phyloP scores from a whole-genome alignment of 2,113 vertebrate genomes.

The Siniperca chuatsi region DNA sequence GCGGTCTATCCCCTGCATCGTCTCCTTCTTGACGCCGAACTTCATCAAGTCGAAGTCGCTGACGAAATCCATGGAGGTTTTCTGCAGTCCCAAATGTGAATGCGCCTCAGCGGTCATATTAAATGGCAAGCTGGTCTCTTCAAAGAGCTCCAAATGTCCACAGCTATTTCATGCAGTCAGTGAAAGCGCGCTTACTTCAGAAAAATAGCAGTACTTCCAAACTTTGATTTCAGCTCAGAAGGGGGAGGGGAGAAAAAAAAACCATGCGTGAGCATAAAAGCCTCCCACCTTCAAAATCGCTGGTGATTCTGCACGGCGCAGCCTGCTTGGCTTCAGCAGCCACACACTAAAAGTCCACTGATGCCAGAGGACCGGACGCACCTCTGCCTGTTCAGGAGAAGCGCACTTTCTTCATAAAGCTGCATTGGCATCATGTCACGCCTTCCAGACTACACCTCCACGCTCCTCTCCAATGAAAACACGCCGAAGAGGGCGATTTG shows the following conservation, averaged over 20 bases:
- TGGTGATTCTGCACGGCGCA: constrained; percentile 33
- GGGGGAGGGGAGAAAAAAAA: background rate
- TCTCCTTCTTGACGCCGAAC: constrained; percentile 98
- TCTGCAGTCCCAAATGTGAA: constrained; percentile 89
- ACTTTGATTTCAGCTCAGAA: constrained; percentile 50
- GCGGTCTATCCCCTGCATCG: constrained; percentile 91
- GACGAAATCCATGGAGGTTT: constrained; percentile 94
- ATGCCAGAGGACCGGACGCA: constrained; percentile 48
- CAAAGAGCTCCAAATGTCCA: constrained; percentile 53
- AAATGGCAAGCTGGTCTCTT: constrained; percentile 44
- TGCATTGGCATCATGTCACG: constrained; percentile 80
- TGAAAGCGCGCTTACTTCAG: constrained; percentile 16
- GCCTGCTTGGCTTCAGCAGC: constrained; percentile 24
- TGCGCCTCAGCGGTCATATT: constrained; percentile 92
- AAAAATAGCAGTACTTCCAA: constrained; percentile 47
- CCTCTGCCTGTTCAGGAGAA: constrained; percentile 66
- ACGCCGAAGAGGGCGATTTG: constrained; percentile 62
- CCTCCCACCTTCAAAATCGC: background rate
- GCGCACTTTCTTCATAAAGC: constrained; percentile 82
- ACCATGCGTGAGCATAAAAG: constrained; percentile 24
- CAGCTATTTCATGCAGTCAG: constrained; percentile 68
- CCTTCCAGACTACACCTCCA: constrained; percentile 72
- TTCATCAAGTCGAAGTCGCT: constrained; percentile 94
- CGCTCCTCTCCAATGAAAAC: constrained; percentile 78
- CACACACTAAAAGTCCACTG: constrained; percentile 23